Evolutionary conservation across 2,888 invertebrate genomes (phyloP).

Genomic region (Nipponacmea schrenckii): DNA sequence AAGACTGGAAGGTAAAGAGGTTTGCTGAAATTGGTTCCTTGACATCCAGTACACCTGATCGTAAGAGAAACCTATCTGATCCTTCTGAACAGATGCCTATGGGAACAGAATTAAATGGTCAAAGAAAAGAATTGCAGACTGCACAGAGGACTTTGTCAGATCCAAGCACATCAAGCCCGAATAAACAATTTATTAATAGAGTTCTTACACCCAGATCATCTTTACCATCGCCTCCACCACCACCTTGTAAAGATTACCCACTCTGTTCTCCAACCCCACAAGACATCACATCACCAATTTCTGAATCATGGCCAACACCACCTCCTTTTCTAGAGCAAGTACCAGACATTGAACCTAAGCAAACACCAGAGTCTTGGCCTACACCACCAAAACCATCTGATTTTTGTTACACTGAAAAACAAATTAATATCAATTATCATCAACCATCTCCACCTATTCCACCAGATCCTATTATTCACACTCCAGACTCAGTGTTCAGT

Average conservation of each 20-base stretch:
- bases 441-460: not conserved
- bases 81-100: not conserved
- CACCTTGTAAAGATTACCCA: not conserved
- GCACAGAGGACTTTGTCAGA: not conserved
- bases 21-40: too few species aligned
- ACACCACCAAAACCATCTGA: not conserved
- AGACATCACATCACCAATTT: not conserved
- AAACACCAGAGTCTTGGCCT: not conserved
- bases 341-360: not conserved
- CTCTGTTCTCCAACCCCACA: not conserved
- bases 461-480: not conserved
- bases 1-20: too few species aligned
- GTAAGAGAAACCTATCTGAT: not conserved
- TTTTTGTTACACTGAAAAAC: not conserved
- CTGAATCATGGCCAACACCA: not conserved
- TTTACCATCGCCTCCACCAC: not conserved
- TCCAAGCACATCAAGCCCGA: not conserved
- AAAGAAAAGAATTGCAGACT: not conserved
- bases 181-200: too few species aligned
- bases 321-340: not conserved
- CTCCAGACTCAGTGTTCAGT: not conserved
- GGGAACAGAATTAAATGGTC: not conserved
- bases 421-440: not conserved
- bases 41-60: not conserved
- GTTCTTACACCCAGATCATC: not conserved